Percentiles rank a stretch among this genome's conserved stretches.
Conservation (phyloP, 2,113 vertebrate species). For the Platycercus adscitus region DNA sequence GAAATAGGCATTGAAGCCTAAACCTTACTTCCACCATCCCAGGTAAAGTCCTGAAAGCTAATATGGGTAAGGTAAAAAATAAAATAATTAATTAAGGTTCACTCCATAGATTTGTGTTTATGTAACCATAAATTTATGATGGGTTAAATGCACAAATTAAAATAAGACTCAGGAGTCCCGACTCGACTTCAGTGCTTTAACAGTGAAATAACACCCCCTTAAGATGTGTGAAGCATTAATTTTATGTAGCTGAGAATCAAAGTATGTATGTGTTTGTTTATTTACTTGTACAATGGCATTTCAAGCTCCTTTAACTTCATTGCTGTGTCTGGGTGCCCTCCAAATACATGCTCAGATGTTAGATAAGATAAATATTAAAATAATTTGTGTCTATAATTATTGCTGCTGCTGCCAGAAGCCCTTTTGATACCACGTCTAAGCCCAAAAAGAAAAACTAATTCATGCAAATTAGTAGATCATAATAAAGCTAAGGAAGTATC, state of each 20-base stretch:
- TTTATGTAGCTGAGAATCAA: constrained; percentile 6
- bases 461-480: neutral
- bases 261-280: constrained; percentile 42
- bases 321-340: constrained; percentile 32
- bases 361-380: constrained; percentile 63
- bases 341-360: constrained; percentile 44
- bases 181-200: neutral
- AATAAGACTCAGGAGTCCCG: neutral
- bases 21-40: neutral
- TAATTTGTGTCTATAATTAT: constrained; percentile 30
- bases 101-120: neutral
- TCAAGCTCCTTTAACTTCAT: constrained; percentile 16
- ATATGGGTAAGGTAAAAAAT: neutral
- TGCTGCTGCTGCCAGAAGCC: constrained; percentile 13
- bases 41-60: neutral
- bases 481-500: neutral
- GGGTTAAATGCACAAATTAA: neutral
- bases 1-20: neutral
- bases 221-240: neutral
- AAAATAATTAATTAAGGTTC: neutral
- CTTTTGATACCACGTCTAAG: neutral
- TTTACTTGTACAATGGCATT: constrained; percentile 44
- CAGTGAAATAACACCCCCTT: constrained; percentile 17
- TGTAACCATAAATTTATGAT: neutral
- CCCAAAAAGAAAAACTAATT: neutral